Evolutionary conservation across 2,888 invertebrate species (phyloP), one percentile per base, ranked within the genome.

Genomic region (Mayetiola destructor): DNA sequence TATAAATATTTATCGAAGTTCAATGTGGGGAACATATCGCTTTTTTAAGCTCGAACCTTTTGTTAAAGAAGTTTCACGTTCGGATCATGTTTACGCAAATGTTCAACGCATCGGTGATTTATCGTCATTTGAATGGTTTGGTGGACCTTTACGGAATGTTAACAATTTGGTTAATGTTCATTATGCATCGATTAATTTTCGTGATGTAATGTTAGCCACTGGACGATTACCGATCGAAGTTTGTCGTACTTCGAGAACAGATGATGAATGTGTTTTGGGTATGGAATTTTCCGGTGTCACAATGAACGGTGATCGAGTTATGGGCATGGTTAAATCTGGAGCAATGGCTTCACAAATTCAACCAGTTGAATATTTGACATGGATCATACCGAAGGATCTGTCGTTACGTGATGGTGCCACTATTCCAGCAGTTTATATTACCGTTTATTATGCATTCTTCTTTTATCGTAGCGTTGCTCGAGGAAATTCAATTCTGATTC

Each of bases 151-250:
- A 21, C 70, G 69, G 42, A 16, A 61, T 8, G 60, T 62, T 0
- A 29, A 90, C 67, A 82, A 85, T 1, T 60, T 70, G 4, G 73
- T 78, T 1, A 67, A 79, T 68, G 78, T 88, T 1, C 78, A 84
- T 64, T 91, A 86, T 66, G 74, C 89, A 0, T 80, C 92, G 0
- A 69, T 96, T 12, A 97, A 96, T 73, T 96, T 95, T 80, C 82
- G 90, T 65, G 96, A 96, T 69, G 77, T 96, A 0, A 95, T 96
- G 96, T 76, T 90, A 1, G 90, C 94, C 0, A 89, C 89, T 1
- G 95, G 93, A 1, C 90, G 90, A 66, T 96, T 8, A 82, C 87
- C 8, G 80, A 82, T 0, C 94, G 95, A 67, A 80, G 88, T 1
- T 81, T 89, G 1, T n/a, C 85, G 86, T 0, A 76, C 77, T 30